phyloP scores from a whole-genome alignment of 2,888 invertebrate genomes.

The Heliconius ethilla region DNA sequence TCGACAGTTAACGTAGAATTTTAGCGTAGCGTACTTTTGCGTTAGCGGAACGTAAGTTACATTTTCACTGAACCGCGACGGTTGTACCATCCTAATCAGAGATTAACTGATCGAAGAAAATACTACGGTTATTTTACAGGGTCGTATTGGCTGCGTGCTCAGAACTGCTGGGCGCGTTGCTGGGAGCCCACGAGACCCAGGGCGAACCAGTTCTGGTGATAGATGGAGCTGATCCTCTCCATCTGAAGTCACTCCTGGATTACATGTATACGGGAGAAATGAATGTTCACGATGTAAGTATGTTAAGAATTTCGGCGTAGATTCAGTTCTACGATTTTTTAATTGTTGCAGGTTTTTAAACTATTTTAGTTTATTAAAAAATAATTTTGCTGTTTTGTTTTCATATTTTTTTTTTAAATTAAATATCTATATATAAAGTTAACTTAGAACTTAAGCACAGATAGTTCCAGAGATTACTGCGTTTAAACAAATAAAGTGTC shows the following conservation, averaged over 20 bases:
- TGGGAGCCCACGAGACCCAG: conserved; percentile 91
- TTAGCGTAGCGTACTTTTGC: too few species aligned
- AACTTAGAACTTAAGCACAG: too few species aligned
- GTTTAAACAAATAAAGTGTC: too few species aligned
- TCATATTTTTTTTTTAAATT: too few species aligned
- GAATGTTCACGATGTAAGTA: conserved; percentile 95
- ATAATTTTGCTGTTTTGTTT: too few species aligned
- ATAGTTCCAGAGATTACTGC: too few species aligned
- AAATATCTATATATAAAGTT: too few species aligned
- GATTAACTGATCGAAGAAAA: not conserved
- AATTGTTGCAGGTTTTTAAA: too few species aligned
- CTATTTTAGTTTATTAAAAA: too few species aligned
- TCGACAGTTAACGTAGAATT: too few species aligned
- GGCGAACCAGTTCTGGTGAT: conserved; percentile 88
- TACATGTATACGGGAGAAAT: conserved; percentile 98
- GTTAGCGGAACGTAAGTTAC: too few species aligned
- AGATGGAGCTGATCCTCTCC: conserved; percentile 82
- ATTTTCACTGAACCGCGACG: not conserved
- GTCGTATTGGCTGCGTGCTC: conserved; percentile 96
- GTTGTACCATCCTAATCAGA: not conserved
- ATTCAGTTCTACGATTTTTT: too few species aligned
- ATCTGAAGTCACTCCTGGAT: conserved; percentile 92
- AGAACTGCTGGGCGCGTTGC: conserved; percentile 93
- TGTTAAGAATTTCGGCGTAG: not conserved
- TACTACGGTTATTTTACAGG: conserved; percentile 81